Evolutionary conservation across 2,113 vertebrate species (phyloP).

Genomic region (Heterotilapia buettikoferi): DNA sequence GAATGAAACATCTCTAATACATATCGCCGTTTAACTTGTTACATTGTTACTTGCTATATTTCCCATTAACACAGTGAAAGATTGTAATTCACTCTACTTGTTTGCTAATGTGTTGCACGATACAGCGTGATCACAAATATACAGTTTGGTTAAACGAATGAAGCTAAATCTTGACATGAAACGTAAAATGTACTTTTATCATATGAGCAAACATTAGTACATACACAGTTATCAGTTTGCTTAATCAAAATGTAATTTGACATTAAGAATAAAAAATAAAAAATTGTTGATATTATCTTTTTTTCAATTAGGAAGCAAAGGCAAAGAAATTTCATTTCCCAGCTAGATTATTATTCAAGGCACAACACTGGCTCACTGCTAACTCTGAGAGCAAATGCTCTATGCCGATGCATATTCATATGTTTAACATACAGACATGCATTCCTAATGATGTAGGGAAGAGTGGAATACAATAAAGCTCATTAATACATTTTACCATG

Average conservation of each 20-base stretch:
- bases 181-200: background rate
- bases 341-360: slow-evolving; percentile 67
- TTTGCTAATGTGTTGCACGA: background rate
- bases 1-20: background rate
- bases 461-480: slow-evolving; percentile 59
- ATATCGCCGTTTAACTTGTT: background rate
- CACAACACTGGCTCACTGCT: slow-evolving; percentile 60
- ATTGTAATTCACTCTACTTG: background rate
- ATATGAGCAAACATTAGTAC: background rate
- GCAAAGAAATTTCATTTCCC: slow-evolving; percentile 32
- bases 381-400: slow-evolving; percentile 68
- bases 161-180: slow-evolving; percentile 28
- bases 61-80: background rate
- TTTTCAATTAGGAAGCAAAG: slow-evolving; percentile 32
- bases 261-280: background rate
- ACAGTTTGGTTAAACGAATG: background rate
- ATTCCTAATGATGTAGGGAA: slow-evolving; percentile 62
- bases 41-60: background rate
- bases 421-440: slow-evolving; percentile 77
- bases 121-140: background rate
- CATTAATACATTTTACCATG: slow-evolving; percentile 70
- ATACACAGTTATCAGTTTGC: background rate
- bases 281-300: background rate
- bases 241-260: background rate
- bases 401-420: slow-evolving; percentile 77